These are phyloP conservation scores for Acomys russatus DNA, from an alignment of 2,797 vertebrate genomes.

Conservation along the genomic window DNA sequence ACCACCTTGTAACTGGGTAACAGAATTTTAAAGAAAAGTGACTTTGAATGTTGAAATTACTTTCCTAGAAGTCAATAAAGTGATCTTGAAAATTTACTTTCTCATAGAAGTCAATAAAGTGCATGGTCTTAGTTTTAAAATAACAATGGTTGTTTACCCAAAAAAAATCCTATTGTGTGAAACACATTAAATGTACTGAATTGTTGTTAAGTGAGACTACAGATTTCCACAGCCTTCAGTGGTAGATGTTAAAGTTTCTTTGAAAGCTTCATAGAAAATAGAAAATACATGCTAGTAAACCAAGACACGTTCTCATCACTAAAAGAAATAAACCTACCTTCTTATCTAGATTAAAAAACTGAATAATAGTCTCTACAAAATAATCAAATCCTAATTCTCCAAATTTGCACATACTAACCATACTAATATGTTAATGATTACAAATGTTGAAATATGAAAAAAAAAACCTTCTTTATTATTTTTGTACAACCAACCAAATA, in stretches of 20 bases:
- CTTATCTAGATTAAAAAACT: not conserved
- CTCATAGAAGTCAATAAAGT: not conserved
- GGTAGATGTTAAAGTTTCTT: not conserved
- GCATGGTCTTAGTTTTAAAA: not conserved
- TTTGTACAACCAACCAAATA: not conserved
- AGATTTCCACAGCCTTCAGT: not conserved
- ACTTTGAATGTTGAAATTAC: slow-evolving; percentile 25
- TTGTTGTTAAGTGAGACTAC: not conserved
- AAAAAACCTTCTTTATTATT: not conserved
- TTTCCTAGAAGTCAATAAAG: not conserved
- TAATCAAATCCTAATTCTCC: not conserved
- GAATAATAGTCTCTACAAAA: not conserved
- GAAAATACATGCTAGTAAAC: not conserved
- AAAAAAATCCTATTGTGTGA: not conserved
- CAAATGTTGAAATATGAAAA: not conserved
- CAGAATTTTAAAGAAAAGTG: not conserved
- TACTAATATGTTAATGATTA: not conserved
- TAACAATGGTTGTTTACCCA: not conserved
- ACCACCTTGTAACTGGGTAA: not conserved
- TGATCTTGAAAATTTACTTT: slow-evolving; percentile 9
- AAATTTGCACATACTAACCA: not conserved
- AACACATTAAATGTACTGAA: slow-evolving; percentile 13
- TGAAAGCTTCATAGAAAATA: fast-evolving
- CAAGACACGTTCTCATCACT: not conserved
- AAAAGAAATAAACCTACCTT: not conserved